Evolutionary conservation across 2,888 invertebrate species (phyloP), one percentile per base, ranked within the genome.

Genomic region (Pollenia amentaria): DNA sequence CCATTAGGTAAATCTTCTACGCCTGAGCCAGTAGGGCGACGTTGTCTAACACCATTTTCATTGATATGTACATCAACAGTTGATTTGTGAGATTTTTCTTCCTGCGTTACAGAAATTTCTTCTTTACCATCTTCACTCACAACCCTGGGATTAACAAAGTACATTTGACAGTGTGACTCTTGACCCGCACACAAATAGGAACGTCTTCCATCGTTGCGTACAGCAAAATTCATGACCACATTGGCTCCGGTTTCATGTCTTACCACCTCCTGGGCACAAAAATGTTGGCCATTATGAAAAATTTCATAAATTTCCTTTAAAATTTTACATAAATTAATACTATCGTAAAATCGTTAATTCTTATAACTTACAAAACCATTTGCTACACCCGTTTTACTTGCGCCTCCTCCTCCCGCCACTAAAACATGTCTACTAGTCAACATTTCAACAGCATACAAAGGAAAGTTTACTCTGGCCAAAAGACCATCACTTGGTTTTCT

Each of bases 341-440:
- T 29, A 29, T 6, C 29, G 29, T 6, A 29, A 2, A 29, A 29
- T 29, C 6, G 29, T 6, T 29, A 10, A 42, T 10, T 10, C 8
- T 8, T 1, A 11, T 14, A 44, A 96, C 97, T 96, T 94, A 98
- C 99, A 94, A 99, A 98, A 93, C 98, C 98, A 95, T 99, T 99
- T 51, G 97, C 97, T 79, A 99, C 97, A 77, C 99, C 99, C 64
- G 99, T 99, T 93, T 98, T 99, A 16, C 99, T 97, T 51, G 98
- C 97, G 81, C 99, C 99, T 85, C 99, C 99, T 77, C 99, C 99
- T 77, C 99, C 99, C 88, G 98, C 99, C 67, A 99, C 98, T 87
- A 99, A 94, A 90, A 99, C 96, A 94, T 99, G 98, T 89, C 98
- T 95, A 93, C 97, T 97, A 44, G 97, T 97, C 84, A 99, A 94